A percentile compares a stretch with the other conserved stretches of the same genome.
Conservation (phyloP, 2,113 vertebrate genomes). For the Catharus fuscescens region DNA sequence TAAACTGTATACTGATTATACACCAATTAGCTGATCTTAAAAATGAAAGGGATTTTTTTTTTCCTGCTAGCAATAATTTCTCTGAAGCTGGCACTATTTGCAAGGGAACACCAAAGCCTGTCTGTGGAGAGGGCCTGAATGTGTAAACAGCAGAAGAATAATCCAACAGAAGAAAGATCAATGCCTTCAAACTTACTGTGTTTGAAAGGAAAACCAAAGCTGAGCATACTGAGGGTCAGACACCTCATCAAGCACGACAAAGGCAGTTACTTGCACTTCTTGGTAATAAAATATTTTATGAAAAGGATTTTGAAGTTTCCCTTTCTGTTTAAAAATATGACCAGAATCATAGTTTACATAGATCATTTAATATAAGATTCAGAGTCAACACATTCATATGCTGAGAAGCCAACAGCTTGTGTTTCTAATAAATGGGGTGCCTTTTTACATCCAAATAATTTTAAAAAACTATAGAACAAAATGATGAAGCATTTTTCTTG, state of each 20-base stretch:
- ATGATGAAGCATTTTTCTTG: not conserved
- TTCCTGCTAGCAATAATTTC: not conserved
- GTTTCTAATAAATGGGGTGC: not conserved
- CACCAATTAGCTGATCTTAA: slow-evolving; percentile 25
- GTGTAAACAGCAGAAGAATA: not conserved
- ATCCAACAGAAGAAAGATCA: not conserved
- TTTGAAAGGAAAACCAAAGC: not conserved
- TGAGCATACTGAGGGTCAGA: not conserved
- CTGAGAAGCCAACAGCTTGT: not conserved
- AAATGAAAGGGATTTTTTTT: slow-evolving; percentile 12
- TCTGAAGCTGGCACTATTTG: slow-evolving; percentile 32
- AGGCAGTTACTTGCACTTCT: not conserved
- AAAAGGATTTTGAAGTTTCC: not conserved
- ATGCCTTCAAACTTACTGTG: not conserved
- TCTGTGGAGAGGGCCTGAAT: not conserved
- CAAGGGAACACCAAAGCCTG: not conserved
- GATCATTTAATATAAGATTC: not conserved
- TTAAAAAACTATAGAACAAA: not conserved
- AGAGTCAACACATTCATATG: not conserved
- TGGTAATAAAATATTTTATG: not conserved
- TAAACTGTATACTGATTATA: slow-evolving; percentile 19
- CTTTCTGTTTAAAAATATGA: not conserved
- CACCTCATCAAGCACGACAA: not conserved
- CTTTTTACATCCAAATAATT: not conserved
- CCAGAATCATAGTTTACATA: not conserved